Evolutionary conservation across 2,797 vertebrate genomes (phyloP), one percentile per base, ranked within the genome.

Genomic region (Crenichthys baileyi): DNA sequence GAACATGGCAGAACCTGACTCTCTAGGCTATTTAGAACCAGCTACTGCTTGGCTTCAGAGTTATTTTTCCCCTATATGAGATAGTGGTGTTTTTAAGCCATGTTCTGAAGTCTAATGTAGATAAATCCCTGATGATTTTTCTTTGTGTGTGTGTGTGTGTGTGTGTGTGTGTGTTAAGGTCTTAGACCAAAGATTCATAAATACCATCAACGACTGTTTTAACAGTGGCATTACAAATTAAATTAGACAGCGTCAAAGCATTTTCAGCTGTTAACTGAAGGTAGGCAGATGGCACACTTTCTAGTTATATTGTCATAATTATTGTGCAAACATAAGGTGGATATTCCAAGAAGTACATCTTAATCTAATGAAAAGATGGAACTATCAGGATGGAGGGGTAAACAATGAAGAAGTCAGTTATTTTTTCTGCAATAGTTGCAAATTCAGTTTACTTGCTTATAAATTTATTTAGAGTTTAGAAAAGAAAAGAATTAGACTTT

Each of bases 1-100:
- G 87, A 93, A 94, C 90, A 92, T 92, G 90, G 90, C 93, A 93
- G 85, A 92, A 89, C 80, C 79, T 71, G 81, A 90, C 88, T 92
- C 87, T 91, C 79, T 77, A 90, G 90, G 90, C 90, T 82, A 89
- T 90, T 92, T 90, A 89, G 87, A 92, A 88, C 79, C 80, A 82
- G 87, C 87, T 80, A 79, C 81, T 83, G 90, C 89, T 87, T 79
- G 91, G 87, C 86, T 92, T 92, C 91, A 90, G 44, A 81, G 77
- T 81, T 89, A 90, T 88, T 71, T 82, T 84, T 83, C 79, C 87
- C 77, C 83, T 39, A 61, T 84, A 80, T 85, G 87, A 90, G 87
- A 91, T 92, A 91, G 92, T 91, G 84, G 87, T 83, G 84, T 93
- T 94, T 93, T 91, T 78, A 88, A 90, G 79, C 83, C 88, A 87